phyloP scores from a whole-genome alignment of 2,113 vertebrate genomes.

The Cebus imitator region DNA sequence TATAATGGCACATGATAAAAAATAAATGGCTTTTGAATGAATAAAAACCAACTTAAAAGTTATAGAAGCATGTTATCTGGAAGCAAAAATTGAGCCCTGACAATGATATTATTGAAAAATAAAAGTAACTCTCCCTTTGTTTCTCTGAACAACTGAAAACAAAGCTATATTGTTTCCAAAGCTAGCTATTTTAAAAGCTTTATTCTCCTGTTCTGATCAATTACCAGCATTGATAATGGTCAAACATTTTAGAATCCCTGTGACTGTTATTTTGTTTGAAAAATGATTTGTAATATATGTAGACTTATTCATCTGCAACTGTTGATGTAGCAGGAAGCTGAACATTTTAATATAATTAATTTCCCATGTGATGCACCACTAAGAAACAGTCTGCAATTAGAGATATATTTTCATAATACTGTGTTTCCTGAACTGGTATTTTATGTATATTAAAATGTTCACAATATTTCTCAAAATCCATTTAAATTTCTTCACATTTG shows the following conservation, averaged over 20 bases:
- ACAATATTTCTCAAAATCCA: not conserved
- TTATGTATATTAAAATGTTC: not conserved
- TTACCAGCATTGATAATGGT: conserved; percentile 54
- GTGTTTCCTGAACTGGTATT: conserved; percentile 46
- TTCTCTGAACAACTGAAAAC: conserved; percentile 7
- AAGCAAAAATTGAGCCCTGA: not conserved
- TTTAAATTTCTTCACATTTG: not conserved
- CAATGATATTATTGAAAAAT: conserved; percentile 43
- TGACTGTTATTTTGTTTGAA: conserved; percentile 71
- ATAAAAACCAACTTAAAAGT: not conserved
- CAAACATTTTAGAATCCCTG: conserved; percentile 52
- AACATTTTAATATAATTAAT: conserved; percentile 74
- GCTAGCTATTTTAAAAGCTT: not conserved
- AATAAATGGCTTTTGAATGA: not conserved
- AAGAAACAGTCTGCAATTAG: not conserved
- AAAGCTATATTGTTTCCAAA: not conserved
- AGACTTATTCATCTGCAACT: conserved; percentile 65
- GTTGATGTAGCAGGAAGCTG: conserved; percentile 33
- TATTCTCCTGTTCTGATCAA: conserved; percentile 60
- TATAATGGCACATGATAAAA: not conserved
- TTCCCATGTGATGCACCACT: conserved; percentile 57
- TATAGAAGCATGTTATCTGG: conserved; percentile 50
- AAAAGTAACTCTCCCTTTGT: conserved; percentile 12
- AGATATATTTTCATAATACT: conserved; percentile 11
- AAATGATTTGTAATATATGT: conserved; percentile 59